Evolutionary conservation across 2,113 vertebrate species (phyloP), one percentile per base, ranked within the genome.

Genomic region (Catagonus wagneri): DNA sequence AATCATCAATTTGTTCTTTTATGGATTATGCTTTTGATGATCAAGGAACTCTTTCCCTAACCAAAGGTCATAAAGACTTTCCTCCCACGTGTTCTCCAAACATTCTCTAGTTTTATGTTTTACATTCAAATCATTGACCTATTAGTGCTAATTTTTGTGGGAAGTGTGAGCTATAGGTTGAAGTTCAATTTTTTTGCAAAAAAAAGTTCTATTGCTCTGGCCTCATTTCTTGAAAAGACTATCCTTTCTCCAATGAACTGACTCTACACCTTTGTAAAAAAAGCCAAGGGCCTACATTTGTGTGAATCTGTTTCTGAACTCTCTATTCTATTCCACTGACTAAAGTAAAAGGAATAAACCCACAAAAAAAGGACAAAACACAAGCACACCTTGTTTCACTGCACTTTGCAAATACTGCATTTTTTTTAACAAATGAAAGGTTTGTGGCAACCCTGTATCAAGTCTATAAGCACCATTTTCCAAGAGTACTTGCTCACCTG

Each of bases 291-390:
- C 39, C 83, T 52, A 25, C 78, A 93, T 75, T 50, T 81, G 27
- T 81, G 25, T 69, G 50, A 89, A n/a, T 89, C 65, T 92, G 39
- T 78, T 90, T 96, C 81, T 95, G 32, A 80, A 93, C 36, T 78
- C 90, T 78, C 54, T 92, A 56, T 78, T 91, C 66, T 75, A 85
- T 10, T 87, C 34, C n/a, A 93, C 32, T 93, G 74, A 69, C 72
- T 66, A 79, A 81, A 91, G 69, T 63, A 87, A 74, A 95, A 44
- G 52, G 13, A 83, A 87, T 60, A 91, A 93, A 74, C 44, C 60
- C 52, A 80, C 29, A 87, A 93, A 83, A 15, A 13, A 90, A 90
- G 65, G n/a, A 78, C 19, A 83, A 83, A 92, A 17, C 75, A 50
- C 76, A 58, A 80, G 54, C 76, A 58, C n/a, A 36, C 12, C 54